Evolutionary conservation across 2,888 invertebrate genomes (phyloP).

Genomic region (Sicus ferrugineus): DNA sequence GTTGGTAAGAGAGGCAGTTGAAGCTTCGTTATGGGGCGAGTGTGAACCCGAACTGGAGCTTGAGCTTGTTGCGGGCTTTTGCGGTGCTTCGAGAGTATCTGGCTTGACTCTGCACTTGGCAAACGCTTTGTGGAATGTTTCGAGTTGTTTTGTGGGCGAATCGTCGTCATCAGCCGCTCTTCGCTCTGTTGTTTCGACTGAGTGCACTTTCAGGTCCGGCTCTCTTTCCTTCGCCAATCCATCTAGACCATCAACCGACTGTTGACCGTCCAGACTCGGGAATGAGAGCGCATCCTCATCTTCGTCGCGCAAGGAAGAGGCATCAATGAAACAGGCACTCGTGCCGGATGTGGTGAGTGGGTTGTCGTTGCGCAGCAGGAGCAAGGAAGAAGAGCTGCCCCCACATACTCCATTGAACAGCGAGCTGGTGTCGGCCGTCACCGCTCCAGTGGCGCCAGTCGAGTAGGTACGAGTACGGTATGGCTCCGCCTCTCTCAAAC

Average conservation of each 20-base stretch:
- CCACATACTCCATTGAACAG: conserved; percentile 40
- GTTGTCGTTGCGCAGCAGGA: conserved; percentile 42
- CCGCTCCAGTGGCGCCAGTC: conserved; percentile 39
- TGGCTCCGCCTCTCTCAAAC: conserved; percentile 36
- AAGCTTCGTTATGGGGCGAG: conserved; percentile 46
- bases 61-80: conserved; percentile 38
- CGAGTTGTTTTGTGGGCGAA: conserved; percentile 55
- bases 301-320: conserved; percentile 78
- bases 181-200: background rate
- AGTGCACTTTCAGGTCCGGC: background rate
- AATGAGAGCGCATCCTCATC: conserved; percentile 67
- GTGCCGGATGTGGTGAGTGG: conserved; percentile 54
- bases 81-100: conserved; percentile 37
- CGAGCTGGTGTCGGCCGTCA: conserved; percentile 46
- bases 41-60: conserved; percentile 50
- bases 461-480: conserved; percentile 46
- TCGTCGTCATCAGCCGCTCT: conserved; percentile 41
- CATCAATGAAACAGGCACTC: conserved; percentile 79
- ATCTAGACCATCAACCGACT: conserved; percentile 36
- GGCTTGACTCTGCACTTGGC: conserved; percentile 58
- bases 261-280: conserved; percentile 50
- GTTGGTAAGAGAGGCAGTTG: conserved; percentile 48
- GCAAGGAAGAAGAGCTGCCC: conserved; percentile 49
- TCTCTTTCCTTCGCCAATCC: conserved; percentile 16
- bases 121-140: conserved; percentile 62